These are phyloP conservation scores for Villa cingulata DNA, from an alignment of 2,888 invertebrate species.

Conservation along the genomic window DNA sequence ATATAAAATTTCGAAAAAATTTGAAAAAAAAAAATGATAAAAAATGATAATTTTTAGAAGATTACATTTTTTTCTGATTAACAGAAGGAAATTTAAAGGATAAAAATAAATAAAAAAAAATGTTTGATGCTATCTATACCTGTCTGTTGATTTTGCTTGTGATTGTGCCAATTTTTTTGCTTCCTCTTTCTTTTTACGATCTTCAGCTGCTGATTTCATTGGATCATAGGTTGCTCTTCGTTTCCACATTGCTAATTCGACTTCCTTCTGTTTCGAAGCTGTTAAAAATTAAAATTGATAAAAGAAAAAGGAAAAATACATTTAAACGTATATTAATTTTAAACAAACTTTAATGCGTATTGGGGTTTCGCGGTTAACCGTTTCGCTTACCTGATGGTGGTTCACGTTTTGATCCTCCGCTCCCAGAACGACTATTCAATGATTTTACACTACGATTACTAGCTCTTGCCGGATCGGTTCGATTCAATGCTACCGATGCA, in stretches of 20 bases:
- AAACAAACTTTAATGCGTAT: too few species aligned
- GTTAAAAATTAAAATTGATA: constrained; percentile 14
- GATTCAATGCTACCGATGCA: constrained; percentile 30
- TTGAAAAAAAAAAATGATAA: background rate
- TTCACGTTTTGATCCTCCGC: constrained; percentile 18
- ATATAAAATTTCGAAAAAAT: background rate
- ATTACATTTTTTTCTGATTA: too few species aligned
- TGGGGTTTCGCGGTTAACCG: too few species aligned
- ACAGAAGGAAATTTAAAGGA: too few species aligned
- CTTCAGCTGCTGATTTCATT: constrained; percentile 81
- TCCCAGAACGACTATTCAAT: constrained; percentile 10
- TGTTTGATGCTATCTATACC: constrained; percentile 5
- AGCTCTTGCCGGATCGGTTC: constrained; percentile 27
- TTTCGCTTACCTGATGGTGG: constrained; percentile 22
- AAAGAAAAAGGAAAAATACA: background rate
- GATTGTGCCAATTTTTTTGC: constrained; percentile 31
- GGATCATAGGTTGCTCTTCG: constrained; percentile 91
- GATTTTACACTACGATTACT: constrained; percentile 35
- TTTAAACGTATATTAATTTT: too few species aligned
- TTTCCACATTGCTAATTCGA: constrained; percentile 90
- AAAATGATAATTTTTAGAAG: background rate
- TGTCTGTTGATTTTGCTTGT: background rate
- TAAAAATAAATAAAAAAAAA: too few species aligned
- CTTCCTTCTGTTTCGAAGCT: constrained; percentile 57
- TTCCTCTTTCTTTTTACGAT: constrained; percentile 49